A percentile compares a stretch with the other conserved stretches of the same genome.
These are phyloP conservation scores for Aporophyla nigra DNA, from an alignment of 2,888 invertebrate species.

Conservation along the genomic window DNA sequence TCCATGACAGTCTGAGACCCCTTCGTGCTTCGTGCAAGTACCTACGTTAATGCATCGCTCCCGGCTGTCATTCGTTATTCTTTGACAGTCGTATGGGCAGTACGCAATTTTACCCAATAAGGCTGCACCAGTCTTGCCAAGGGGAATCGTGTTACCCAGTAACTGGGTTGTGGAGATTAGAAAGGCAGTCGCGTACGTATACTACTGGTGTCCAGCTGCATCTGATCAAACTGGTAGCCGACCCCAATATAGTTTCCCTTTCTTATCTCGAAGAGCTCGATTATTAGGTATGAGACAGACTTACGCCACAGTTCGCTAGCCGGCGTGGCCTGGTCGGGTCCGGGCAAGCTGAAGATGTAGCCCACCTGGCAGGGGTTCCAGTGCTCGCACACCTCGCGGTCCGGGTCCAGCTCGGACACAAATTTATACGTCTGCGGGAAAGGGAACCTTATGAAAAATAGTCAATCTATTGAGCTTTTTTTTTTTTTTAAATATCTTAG, in stretches of 20 bases:
- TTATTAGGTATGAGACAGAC: constrained; percentile 47
- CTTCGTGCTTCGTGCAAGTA: neutral
- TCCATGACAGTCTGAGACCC: neutral
- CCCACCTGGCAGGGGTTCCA: constrained; percentile 89
- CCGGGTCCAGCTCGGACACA: constrained; percentile 86
- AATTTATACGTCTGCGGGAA: constrained; percentile 83
- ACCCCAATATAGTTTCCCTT: neutral
- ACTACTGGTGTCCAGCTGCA: neutral
- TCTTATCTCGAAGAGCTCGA: neutral
- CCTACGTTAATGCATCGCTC: neutral
- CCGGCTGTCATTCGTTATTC: neutral
- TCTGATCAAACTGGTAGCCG: neutral
- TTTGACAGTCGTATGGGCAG: neutral
- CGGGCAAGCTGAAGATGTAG: constrained; percentile 85
- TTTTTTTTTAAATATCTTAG: too few species aligned
- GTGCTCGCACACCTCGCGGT: constrained; percentile 86
- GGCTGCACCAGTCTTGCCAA: neutral
- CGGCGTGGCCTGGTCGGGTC: constrained; percentile 79
- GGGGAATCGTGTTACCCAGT: too few species aligned
- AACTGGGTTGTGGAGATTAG: neutral
- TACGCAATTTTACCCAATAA: too few species aligned
- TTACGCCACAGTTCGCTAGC: constrained; percentile 86
- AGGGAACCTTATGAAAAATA: constrained; percentile 1
- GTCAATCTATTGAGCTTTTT: too few species aligned
- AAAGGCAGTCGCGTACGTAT: neutral